These are phyloP conservation scores for Pao palembangensis DNA, from an alignment of 2,113 vertebrate species.

Conservation along the genomic window DNA sequence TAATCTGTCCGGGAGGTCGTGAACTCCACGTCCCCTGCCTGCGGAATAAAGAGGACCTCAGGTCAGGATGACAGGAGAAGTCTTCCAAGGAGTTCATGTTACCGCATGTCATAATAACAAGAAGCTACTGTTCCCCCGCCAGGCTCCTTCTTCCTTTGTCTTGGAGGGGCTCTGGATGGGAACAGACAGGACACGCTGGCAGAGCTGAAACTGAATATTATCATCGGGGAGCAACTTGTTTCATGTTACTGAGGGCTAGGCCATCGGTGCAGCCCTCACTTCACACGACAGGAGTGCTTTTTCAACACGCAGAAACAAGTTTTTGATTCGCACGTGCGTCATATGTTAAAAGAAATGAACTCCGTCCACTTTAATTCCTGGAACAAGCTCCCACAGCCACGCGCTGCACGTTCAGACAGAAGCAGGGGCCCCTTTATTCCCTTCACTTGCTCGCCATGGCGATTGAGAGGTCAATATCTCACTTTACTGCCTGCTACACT, in stretches of 20 bases:
- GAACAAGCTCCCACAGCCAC: constrained; percentile 6
- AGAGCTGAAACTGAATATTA: constrained; percentile 92
- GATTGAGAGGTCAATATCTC: constrained; percentile 87
- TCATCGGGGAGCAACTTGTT: constrained; percentile 84
- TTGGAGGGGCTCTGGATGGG: constrained; percentile 84
- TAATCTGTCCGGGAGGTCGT: constrained; percentile 80
- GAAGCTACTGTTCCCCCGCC: constrained; percentile 87
- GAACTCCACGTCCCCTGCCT: constrained; percentile 78
- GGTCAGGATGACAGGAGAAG: constrained; percentile 81
- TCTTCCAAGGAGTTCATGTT: constrained; percentile 99
- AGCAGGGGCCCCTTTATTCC: constrained; percentile 24
- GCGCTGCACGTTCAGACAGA: constrained; percentile 24
- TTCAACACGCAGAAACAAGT: constrained; percentile 14
- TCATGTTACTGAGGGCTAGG: constrained; percentile 83
- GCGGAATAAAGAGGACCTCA: constrained; percentile 85
- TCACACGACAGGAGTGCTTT: constrained; percentile 64
- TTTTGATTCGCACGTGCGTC: not conserved
- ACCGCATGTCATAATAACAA: constrained; percentile 85
- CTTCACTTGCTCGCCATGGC: constrained; percentile 66
- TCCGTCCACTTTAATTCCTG: constrained; percentile 4
- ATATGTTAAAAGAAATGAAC: constrained; percentile 5
- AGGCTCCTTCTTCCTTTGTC: constrained; percentile 89
- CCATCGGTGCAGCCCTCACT: constrained; percentile 24
- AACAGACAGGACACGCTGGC: constrained; percentile 84
- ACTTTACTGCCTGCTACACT: constrained; percentile 83